Evolutionary conservation across 2,888 invertebrate species (phyloP).

Genomic region (Caenorhabditis drosophilae): DNA sequence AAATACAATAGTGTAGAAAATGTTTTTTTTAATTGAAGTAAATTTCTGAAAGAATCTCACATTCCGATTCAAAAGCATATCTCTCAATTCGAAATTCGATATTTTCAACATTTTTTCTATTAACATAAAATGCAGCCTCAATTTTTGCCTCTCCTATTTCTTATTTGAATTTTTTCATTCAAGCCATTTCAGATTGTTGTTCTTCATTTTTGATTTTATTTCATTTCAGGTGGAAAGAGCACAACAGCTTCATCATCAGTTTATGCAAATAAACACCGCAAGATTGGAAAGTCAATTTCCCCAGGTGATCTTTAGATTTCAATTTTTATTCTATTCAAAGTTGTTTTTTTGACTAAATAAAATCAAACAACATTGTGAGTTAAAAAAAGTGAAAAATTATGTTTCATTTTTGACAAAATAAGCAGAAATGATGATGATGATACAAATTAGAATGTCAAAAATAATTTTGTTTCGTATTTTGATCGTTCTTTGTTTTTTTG

Average conservation of each 20-base stretch:
- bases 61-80: neutral
- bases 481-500: slow-evolving; percentile 4
- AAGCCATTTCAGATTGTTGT: no score
- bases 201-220: no score
- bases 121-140: slow-evolving; percentile 21
- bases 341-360: no score
- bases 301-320: slow-evolving; percentile 15
- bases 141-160: slow-evolving; percentile 11
- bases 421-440: no score
- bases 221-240: slow-evolving; percentile 31
- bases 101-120: neutral
- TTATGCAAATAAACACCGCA: slow-evolving; percentile 25
- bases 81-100: no score
- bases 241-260: slow-evolving; percentile 32
- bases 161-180: slow-evolving; percentile 16
- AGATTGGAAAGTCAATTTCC: slow-evolving; percentile 30
- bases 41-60: neutral
- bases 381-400: no score
- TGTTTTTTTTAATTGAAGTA: no score
- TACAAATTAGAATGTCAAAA: no score
- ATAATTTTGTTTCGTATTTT: no score
- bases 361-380: no score
- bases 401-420: no score
- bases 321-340: neutral
- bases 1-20: no score